Evolutionary conservation across 2,888 invertebrate species (phyloP), one percentile per base, ranked within the genome.

Genomic region (Petrophora chlorosata): DNA sequence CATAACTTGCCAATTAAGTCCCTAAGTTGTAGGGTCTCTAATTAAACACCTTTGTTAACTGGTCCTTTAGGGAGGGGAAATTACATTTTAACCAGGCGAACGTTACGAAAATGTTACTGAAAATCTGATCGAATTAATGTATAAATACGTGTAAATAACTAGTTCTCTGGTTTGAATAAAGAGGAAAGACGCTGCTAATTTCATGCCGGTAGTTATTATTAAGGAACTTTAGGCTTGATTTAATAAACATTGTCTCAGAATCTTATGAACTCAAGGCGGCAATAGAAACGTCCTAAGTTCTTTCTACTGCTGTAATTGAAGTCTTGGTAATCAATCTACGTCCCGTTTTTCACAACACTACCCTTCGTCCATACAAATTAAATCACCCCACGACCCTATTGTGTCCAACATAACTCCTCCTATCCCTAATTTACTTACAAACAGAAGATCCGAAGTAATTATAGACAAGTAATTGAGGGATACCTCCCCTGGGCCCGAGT

Each of bases 1-100:
- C 39, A 39, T 39, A 39, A 46, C 39, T 46, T 39, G 33, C 33
- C 26, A 46, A 46, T 46, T 33, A 46, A 33, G 19, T 29, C 28
- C 34, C 15, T 26, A 26, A 45, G 28, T 34, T 26, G 33, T 12
- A 39, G 28, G 51, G 53, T 52, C 53, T 61, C 62, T 71, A 75
- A 76, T 77, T 72, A 73, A 69, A 67, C 73, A 72, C 70, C 71
- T 73, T 63, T 65, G 67, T 67, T 61, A 58, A 53, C 61, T 22
- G 28, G 17, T 3, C 29, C 26, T 23, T 3, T 36, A 38, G 45
- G 22, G 30, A 38, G n/a, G 32, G 19, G 38, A 45, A 19, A 38
- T 35, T 32, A 10, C 29, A 12, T n/a, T n/a, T n/a, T n/a, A n/a
- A n/a, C n/a, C n/a, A n/a, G n/a, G n/a, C n/a, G n/a, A n/a, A n/a